A percentile compares a stretch with the other conserved stretches of the same genome.
phyloP scores from a whole-genome alignment of 2,113 vertebrate species.

The Haemorhous mexicanus region DNA sequence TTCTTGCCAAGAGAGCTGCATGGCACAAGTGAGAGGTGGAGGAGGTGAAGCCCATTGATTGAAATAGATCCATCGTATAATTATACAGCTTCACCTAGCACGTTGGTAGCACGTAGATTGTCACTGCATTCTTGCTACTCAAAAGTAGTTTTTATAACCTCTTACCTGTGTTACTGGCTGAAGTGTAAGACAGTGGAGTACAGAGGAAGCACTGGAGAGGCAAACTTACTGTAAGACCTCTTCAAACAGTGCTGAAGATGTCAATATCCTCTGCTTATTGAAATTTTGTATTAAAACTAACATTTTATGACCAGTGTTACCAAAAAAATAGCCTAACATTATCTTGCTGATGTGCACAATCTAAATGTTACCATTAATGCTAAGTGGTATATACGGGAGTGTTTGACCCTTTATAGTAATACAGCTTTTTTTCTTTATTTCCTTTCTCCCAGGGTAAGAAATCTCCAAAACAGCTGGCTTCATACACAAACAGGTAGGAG shows the following conservation, averaged over 20 bases:
- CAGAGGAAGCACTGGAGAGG: background rate
- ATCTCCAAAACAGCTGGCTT: constrained; percentile 80
- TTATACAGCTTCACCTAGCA: background rate
- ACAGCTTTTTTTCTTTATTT: background rate
- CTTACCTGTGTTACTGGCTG: background rate
- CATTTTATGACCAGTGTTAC: background rate
- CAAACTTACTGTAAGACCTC: background rate
- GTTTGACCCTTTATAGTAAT: background rate
- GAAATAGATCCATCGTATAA: background rate
- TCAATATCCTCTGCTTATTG: background rate
- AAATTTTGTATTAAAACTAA: background rate
- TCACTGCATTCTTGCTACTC: background rate
- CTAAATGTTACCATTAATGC: background rate
- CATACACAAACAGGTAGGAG: constrained; percentile 76
- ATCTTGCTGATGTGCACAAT: background rate
- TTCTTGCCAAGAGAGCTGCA: background rate
- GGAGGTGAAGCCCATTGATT: background rate
- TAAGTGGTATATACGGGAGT: background rate
- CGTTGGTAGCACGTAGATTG: fast-evolving
- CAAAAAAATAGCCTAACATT: background rate
- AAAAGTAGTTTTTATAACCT: background rate
- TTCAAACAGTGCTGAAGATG: background rate
- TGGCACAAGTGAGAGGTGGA: background rate
- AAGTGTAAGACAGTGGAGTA: background rate
- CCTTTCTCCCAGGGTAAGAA: constrained; percentile 73